These are phyloP conservation scores for Furnarius figulus DNA, from an alignment of 2,113 vertebrate species.

Conservation along the genomic window DNA sequence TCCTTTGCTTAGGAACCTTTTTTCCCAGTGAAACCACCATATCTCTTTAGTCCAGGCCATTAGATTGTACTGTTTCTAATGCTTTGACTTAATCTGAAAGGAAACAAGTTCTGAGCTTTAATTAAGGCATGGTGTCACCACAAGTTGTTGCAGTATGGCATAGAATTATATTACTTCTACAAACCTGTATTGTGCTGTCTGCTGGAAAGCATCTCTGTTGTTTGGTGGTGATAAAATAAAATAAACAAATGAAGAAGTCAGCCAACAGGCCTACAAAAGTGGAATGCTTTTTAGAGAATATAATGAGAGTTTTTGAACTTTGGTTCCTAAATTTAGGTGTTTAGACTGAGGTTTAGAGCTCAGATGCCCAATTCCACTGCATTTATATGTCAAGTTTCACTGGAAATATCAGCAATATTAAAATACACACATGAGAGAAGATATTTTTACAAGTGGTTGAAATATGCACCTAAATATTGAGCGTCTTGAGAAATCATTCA, in stretches of 20 bases:
- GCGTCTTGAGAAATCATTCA: neutral
- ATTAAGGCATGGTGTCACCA: neutral
- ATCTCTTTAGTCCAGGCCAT: neutral
- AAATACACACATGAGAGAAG: neutral
- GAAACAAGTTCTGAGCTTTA: neutral
- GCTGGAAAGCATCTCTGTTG: neutral
- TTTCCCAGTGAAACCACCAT: neutral
- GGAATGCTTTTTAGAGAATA: neutral
- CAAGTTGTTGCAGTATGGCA: neutral
- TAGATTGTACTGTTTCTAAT: neutral
- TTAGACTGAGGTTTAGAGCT: neutral
- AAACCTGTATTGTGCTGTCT: neutral
- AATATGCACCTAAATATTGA: neutral
- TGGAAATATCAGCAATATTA: neutral
- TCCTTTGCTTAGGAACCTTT: neutral
- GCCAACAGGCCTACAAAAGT: neutral
- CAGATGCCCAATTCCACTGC: neutral
- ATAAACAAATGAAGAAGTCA: neutral
- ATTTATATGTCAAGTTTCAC: neutral
- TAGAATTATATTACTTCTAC: neutral
- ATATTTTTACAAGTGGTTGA: neutral
- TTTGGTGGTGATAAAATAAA: neutral
- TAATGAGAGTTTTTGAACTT: neutral
- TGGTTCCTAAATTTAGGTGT: neutral
- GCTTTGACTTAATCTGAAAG: neutral